These are phyloP conservation scores for Hyperopisus bebe DNA, from an alignment of 2,113 vertebrate genomes.

Conservation along the genomic window DNA sequence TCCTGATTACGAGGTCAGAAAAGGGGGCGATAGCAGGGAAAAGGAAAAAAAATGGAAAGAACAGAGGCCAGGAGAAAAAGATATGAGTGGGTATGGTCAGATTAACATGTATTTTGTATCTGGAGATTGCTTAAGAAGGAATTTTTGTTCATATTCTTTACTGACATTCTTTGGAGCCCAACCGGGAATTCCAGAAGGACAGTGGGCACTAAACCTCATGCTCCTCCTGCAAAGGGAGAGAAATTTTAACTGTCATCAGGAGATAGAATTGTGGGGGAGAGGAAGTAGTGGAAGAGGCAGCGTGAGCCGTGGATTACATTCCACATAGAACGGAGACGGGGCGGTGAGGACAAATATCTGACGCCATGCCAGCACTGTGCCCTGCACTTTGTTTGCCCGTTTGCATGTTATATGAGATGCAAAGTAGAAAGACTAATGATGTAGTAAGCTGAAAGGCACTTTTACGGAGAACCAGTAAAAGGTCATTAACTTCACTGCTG, in stretches of 20 bases:
- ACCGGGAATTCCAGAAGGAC: background rate
- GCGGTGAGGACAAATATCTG: background rate
- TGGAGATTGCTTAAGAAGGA: background rate
- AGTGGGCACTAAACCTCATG: background rate
- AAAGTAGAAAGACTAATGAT: conserved; percentile 18
- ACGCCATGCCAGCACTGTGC: conserved; percentile 23
- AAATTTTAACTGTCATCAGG: background rate
- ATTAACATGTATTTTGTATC: background rate
- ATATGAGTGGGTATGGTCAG: background rate
- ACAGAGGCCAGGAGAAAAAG: background rate
- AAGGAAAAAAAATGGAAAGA: background rate
- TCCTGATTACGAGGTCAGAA: background rate
- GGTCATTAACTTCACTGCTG: background rate
- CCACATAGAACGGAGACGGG: background rate
- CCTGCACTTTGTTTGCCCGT: conserved; percentile 24
- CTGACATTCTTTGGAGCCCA: background rate
- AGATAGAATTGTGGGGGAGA: background rate
- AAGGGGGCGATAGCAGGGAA: background rate
- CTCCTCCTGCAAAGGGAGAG: background rate
- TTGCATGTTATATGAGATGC: conserved; percentile 28
- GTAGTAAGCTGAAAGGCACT: conserved; percentile 21
- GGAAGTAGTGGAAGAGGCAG: background rate
- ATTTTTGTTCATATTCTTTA: background rate
- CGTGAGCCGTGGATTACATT: background rate
- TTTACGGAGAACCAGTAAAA: conserved; percentile 25